Evolutionary conservation across 2,888 invertebrate genomes (phyloP), one percentile per base, ranked within the genome.

Genomic region (Pandemis corylana): DNA sequence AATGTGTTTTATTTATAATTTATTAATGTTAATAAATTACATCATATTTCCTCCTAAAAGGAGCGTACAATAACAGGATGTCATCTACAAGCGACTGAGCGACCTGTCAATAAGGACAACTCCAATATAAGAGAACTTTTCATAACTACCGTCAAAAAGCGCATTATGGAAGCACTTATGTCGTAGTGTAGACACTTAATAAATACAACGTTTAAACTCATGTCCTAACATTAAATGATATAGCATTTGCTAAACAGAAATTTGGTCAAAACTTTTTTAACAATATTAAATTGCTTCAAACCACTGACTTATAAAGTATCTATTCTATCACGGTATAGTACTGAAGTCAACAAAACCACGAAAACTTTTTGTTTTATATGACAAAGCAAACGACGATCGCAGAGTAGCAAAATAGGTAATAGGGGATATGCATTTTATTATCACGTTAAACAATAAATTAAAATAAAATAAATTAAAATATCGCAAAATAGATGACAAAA

Each of bases 1-100:
- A 20, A 20, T 20, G 20, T 20, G 20, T 20, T 20, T 59, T 20
- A 28, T 44, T 59, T 28, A 70, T 67, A 41, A 75, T 75, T 71
- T 75, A 75, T 75, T 75, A 9, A 13, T 62, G 66, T 75, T 63
- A 70, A 75, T 75, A 75, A 71, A 67, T 75, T 67, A 71, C 65
- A 73, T 73, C 36, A 65, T 73, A 13, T 64, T 62, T 41, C 12
- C 69, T 74, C 51, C 65, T 12, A 44, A 49, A 3, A n/a, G n/a
- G 65, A 62, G 74, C 10, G 15, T 65, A 49, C 28, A 65, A 49
- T 49, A 36, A 49, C 44, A 42, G 41, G 41, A 10, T 44, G 44
- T 61, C 53, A 7, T 20, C 53, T 20, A 20, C 53, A 56, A 13
- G 13, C 12, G 6, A 15, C n/a, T 15, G 53, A n/a, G n/a, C n/a